phyloP scores from a whole-genome alignment of 2,888 invertebrate species.

The Anarsia innoxiella region DNA sequence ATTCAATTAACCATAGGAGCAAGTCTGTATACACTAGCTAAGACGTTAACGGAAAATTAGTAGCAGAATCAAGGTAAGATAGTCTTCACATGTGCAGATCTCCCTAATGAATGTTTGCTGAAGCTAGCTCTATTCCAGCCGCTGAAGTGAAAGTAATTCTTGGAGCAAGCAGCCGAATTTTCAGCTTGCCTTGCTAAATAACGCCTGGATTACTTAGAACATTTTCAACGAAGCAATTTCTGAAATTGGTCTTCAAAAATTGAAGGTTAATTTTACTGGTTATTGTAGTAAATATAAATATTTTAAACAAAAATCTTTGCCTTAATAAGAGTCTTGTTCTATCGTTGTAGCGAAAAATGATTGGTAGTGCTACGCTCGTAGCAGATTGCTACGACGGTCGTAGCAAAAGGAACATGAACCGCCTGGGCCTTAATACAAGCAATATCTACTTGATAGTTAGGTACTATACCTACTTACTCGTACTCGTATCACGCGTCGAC shows the following conservation, averaged over 20 bases:
- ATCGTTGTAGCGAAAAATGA: too few species aligned
- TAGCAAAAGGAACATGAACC: background rate
- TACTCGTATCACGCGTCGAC: slow-evolving; percentile 5
- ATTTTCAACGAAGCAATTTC: slow-evolving; percentile 4
- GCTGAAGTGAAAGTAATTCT: background rate
- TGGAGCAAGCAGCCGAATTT: slow-evolving; percentile 1
- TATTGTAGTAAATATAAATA: too few species aligned
- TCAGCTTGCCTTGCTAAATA: background rate
- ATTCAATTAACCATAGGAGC: too few species aligned
- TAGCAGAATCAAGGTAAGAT: background rate
- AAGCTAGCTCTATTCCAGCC: background rate
- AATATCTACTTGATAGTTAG: too few species aligned
- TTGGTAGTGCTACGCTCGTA: slow-evolving; percentile 1
- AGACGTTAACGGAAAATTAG: slow-evolving; percentile 3
- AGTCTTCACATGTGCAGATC: background rate
- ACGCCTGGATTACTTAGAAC: slow-evolving; percentile 6
- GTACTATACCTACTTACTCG: too few species aligned
- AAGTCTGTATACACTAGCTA: too few species aligned
- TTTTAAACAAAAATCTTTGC: too few species aligned
- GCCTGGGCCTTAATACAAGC: background rate
- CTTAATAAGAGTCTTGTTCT: too few species aligned
- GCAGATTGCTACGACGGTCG: background rate
- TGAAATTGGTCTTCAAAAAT: slow-evolving; percentile 9
- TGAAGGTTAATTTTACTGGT: too few species aligned
- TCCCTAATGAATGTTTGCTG: slow-evolving; percentile 6